These are phyloP conservation scores for Achroia grisella DNA, from an alignment of 1,140 invertebrate genomes.

Conservation along the genomic window DNA sequence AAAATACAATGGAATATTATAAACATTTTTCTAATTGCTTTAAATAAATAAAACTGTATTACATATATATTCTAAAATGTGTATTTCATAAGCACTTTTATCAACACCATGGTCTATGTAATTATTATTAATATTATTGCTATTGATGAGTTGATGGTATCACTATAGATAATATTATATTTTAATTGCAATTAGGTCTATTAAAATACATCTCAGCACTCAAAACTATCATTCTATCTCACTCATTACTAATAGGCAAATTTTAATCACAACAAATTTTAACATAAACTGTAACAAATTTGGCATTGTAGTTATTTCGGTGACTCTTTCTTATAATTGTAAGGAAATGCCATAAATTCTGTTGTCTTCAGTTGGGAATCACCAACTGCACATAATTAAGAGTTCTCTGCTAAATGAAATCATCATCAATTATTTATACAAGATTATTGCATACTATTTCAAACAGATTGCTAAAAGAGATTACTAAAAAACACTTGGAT, in stretches of 20 bases:
- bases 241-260: conserved; percentile 24
- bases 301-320: conserved; percentile 9
- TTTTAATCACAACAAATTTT: conserved; percentile 13
- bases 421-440: not conserved
- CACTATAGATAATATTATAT: not conserved
- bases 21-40: conserved; percentile 66
- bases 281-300: conserved; percentile 16
- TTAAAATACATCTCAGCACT: conserved; percentile 19
- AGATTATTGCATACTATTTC: too few species aligned
- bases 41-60: conserved; percentile 61
- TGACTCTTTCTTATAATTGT: conserved; percentile 1
- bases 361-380: not conserved
- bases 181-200: conserved; percentile 18
- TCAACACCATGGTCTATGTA: too few species aligned
- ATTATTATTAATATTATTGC: not conserved
- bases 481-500: too few species aligned
- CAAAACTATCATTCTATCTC: conserved; percentile 25
- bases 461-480: too few species aligned
- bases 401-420: conserved; percentile 4
- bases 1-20: conserved; percentile 71
- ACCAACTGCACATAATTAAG: not conserved
- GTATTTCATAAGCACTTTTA: conserved; percentile 4
- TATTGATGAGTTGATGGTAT: not conserved
- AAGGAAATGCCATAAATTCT: too few species aligned
- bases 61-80: conserved; percentile 49